These are phyloP conservation scores for Hirundo rustica DNA, from an alignment of 2,797 vertebrate species.

Conservation along the genomic window DNA sequence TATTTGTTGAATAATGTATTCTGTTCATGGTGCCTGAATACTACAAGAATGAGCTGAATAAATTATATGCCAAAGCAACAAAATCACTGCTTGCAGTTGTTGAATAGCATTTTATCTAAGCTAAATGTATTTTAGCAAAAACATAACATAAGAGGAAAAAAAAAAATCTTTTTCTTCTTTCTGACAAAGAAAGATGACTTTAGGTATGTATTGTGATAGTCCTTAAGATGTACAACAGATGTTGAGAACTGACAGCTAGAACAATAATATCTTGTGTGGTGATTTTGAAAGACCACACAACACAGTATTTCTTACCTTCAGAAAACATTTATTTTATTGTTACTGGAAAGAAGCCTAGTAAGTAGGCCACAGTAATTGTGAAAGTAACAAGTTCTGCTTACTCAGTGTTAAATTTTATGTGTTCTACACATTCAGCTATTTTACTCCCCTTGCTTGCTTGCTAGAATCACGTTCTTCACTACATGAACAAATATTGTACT, in stretches of 20 bases:
- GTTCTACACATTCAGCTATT: neutral
- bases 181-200: neutral
- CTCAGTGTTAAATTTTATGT: neutral
- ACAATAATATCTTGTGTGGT: neutral
- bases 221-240: neutral
- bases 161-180: neutral
- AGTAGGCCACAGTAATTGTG: neutral
- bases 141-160: neutral
- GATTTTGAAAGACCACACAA: neutral
- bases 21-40: conserved; percentile 29
- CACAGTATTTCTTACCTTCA: neutral
- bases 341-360: neutral
- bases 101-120: conserved; percentile 9
- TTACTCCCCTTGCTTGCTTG: neutral
- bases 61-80: conserved; percentile 29
- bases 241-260: neutral
- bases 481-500: neutral
- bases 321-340: neutral
- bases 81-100: conserved; percentile 14
- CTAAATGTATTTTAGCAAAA: conserved; percentile 21
- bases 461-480: neutral
- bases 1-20: conserved; percentile 62
- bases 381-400: conserved; percentile 5
- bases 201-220: neutral
- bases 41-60: conserved; percentile 27